Percentiles rank a stretch among this genome's conserved stretches.
These are phyloP conservation scores for Odontocolon sp. DNA, from an alignment of 2,888 invertebrate species.

Conservation along the genomic window DNA sequence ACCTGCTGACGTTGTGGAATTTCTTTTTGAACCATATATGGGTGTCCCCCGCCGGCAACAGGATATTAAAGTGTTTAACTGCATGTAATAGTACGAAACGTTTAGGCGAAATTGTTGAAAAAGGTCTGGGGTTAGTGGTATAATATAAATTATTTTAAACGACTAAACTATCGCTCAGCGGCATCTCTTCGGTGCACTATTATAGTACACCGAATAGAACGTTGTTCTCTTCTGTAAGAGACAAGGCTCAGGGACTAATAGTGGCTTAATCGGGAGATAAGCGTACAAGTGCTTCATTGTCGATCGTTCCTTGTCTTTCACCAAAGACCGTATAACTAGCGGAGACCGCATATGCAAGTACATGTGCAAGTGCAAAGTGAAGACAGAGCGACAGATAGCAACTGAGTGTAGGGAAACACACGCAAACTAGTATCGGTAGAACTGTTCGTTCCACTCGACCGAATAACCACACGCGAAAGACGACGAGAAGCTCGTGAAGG, in stretches of 20 bases:
- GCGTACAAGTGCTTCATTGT: slow-evolving; percentile 53
- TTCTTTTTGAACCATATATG: too few relatives aligned
- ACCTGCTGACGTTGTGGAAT: too few relatives aligned
- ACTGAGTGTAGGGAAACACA: slow-evolving; percentile 13
- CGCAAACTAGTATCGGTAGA: slow-evolving; percentile 9
- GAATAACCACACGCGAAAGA: slow-evolving; percentile 33
- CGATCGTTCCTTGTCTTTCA: background rate
- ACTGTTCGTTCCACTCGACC: slow-evolving; percentile 46
- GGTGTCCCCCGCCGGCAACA: too few relatives aligned
- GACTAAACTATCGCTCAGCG: slow-evolving; percentile 5
- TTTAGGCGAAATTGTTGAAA: background rate
- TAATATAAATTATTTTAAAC: background rate
- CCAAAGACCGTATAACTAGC: slow-evolving; percentile 20
- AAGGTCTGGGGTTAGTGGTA: background rate
- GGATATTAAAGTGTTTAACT: too few relatives aligned
- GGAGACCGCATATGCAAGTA: background rate
- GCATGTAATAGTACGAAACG: too few relatives aligned
- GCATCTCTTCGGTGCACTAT: slow-evolving; percentile 7
- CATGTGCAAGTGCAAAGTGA: background rate
- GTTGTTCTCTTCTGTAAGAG: slow-evolving; percentile 25
- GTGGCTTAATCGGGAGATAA: slow-evolving; percentile 52
- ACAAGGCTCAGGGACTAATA: slow-evolving; percentile 52
- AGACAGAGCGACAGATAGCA: slow-evolving; percentile 44
- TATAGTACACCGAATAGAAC: slow-evolving; percentile 12
- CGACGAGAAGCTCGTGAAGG: background rate